Percentiles rank a stretch among this genome's conserved stretches.
Evolutionary conservation across 2,888 invertebrate species (phyloP).

Genomic region (Celastrina argiolus): DNA sequence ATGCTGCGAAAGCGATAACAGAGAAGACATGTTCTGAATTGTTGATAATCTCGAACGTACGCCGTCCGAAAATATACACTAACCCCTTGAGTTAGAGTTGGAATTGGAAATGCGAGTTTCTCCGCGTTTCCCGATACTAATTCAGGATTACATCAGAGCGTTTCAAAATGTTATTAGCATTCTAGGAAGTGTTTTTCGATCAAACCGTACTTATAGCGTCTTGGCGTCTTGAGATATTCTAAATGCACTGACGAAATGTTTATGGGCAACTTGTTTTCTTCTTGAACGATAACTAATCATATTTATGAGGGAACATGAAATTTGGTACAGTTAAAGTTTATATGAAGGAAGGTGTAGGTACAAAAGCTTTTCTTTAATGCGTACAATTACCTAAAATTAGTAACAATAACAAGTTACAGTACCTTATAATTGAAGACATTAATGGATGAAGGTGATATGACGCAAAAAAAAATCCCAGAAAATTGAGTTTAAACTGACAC

Average conservation of each 20-base stretch:
- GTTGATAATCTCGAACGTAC: constrained; percentile 49
- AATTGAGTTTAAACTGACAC: too few relatives aligned
- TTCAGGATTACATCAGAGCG: constrained; percentile 10
- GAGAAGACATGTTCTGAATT: constrained; percentile 59
- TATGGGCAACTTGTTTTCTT: neutral
- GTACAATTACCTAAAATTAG: too few relatives aligned
- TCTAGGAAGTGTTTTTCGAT: constrained; percentile 9
- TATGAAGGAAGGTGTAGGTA: too few relatives aligned
- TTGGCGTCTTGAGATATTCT: neutral
- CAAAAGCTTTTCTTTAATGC: too few relatives aligned
- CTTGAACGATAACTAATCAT: too few relatives aligned
- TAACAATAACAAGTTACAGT: too few relatives aligned
- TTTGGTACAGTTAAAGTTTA: too few relatives aligned
- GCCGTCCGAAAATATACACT: constrained; percentile 39
- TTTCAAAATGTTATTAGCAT: constrained; percentile 13
- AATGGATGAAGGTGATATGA: too few relatives aligned
- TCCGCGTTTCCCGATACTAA: constrained; percentile 2
- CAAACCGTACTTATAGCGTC: neutral
- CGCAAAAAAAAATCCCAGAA: too few relatives aligned
- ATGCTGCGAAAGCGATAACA: constrained; percentile 72
- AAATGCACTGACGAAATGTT: neutral
- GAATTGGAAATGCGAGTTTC: neutral
- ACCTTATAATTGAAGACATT: too few relatives aligned
- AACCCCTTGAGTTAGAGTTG: neutral
- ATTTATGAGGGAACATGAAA: too few relatives aligned